Evolutionary conservation across 2,113 vertebrate species (phyloP).

Genomic region (Nannobrachium achirus): DNA sequence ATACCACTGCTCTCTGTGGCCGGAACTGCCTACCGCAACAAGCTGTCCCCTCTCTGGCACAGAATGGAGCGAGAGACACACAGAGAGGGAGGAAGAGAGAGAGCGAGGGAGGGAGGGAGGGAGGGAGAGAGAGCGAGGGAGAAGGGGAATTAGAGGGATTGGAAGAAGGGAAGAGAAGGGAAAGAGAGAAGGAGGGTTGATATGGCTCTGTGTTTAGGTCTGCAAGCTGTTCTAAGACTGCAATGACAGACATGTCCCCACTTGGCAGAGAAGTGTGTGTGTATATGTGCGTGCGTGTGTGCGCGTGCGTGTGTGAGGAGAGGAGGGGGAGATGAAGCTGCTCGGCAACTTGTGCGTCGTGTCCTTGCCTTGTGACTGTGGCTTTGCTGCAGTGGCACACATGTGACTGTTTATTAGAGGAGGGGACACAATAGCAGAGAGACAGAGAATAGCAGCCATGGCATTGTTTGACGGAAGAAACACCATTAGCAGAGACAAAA

Average conservation of each 20-base stretch:
- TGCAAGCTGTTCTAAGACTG: slow-evolving; percentile 51
- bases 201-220: slow-evolving; percentile 4
- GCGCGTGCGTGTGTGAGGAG: neutral
- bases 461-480: slow-evolving; percentile 39
- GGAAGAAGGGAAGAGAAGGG: slow-evolving; percentile 33
- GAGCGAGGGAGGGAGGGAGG: neutral
- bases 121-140: slow-evolving; percentile 9
- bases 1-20: slow-evolving; percentile 31
- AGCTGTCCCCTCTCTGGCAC: slow-evolving; percentile 47
- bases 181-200: neutral
- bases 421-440: slow-evolving; percentile 33
- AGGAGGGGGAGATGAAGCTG: slow-evolving; percentile 33
- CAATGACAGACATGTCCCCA: slow-evolving; percentile 53
- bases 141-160: slow-evolving; percentile 16
- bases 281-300: too few relatives aligned
- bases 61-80: slow-evolving; percentile 13
- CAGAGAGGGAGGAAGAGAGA: neutral
- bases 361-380: slow-evolving; percentile 38
- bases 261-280: slow-evolving; percentile 29
- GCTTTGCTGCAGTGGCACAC: slow-evolving; percentile 50
- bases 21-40: slow-evolving; percentile 51
- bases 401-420: slow-evolving; percentile 45
- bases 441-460: slow-evolving; percentile 23
- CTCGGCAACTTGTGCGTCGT: slow-evolving; percentile 49
- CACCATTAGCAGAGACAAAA: slow-evolving; percentile 22